Base-by-base conservation (phyloP, 92 coral and sea anemone genomes). In the Palythoa heliodiscus region DNA sequence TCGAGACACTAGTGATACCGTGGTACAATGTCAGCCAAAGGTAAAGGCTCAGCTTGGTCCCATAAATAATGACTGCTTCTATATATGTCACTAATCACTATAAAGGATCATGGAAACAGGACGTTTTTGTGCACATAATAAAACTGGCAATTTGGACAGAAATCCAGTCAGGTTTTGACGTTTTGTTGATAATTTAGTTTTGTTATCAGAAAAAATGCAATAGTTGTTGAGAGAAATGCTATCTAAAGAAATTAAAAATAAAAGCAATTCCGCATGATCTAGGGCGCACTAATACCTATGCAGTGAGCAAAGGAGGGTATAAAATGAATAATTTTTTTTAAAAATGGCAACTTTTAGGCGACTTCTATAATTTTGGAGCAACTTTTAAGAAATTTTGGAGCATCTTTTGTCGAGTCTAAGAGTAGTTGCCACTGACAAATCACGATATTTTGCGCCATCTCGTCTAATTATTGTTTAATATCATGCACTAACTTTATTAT, bases 21-120 rank as follows among this genome's bases (percentile, higher is more conserved):
- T 23, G 43, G 15, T 69, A 69, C 73, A 69, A 69, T 69, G 73
- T 43, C 37, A 69, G 20, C 35, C 37, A 69, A 37, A 69, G 73
- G 73, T 24, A 58, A 16, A 16, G 64, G 22, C 64, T 58, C 7
- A 58, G 64, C 64, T 58, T 58, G 19, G 22, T 58, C 64, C 64
- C 64, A 12, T 16, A 4, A 58, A 13, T 16, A 22, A 58, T 58
- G 64, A 15, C 64, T 58, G 22, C n/a, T 15, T 58, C 19, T 58
- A 58, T 13, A 14, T 5, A 58, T 58, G 64, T 3, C 64, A 14
- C 64, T 58, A 58, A 15, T 16, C 22, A 15, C 22, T 58, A 14
- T 58, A 22, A 58, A 2, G 20, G 17, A 57, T n/a, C n/a, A 58
- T 43, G 5, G 48, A 43, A 4, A 43, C 64, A 58, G 6, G 22